These are phyloP conservation scores for Podiceps cristatus DNA, from an alignment of 2,113 vertebrate genomes.

Conservation along the genomic window DNA sequence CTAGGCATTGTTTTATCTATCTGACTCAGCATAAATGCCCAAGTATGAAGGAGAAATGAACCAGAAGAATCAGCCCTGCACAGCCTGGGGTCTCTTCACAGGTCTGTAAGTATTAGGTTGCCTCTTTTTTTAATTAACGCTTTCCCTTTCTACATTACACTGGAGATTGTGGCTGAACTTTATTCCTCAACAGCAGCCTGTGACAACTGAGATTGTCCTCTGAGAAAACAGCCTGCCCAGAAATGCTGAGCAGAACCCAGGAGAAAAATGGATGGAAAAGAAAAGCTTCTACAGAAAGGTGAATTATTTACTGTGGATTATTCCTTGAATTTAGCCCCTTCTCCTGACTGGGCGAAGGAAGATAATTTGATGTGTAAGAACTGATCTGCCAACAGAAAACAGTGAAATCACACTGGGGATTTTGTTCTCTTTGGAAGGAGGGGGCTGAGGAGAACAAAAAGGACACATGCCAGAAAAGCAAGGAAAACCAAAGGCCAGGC, in stretches of 20 bases:
- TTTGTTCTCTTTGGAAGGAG: not conserved
- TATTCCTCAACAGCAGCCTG: not conserved
- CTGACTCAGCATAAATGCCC: constrained; percentile 27
- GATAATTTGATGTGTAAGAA: not conserved
- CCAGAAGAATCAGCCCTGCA: not conserved
- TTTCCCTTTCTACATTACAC: constrained; percentile 14
- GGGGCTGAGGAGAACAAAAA: not conserved
- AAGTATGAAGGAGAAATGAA: constrained; percentile 6
- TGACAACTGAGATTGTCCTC: not conserved
- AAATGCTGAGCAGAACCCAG: not conserved
- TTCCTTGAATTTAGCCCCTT: not conserved
- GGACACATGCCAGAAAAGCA: not conserved
- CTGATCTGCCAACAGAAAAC: not conserved
- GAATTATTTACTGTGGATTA: not conserved
- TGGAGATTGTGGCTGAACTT: constrained; percentile 12
- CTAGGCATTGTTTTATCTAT: not conserved
- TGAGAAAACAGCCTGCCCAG: not conserved
- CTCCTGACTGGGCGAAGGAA: not conserved
- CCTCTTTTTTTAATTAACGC: constrained; percentile 39
- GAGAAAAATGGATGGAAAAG: not conserved
- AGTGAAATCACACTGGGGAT: not conserved
- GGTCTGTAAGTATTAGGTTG: not conserved
- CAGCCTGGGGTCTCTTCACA: not conserved
- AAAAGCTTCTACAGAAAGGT: not conserved
- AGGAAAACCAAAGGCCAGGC: not conserved